Evolutionary conservation across 1,140 invertebrate genomes (phyloP), one percentile per base, ranked within the genome.

Genomic region (Drosophila lini): DNA sequence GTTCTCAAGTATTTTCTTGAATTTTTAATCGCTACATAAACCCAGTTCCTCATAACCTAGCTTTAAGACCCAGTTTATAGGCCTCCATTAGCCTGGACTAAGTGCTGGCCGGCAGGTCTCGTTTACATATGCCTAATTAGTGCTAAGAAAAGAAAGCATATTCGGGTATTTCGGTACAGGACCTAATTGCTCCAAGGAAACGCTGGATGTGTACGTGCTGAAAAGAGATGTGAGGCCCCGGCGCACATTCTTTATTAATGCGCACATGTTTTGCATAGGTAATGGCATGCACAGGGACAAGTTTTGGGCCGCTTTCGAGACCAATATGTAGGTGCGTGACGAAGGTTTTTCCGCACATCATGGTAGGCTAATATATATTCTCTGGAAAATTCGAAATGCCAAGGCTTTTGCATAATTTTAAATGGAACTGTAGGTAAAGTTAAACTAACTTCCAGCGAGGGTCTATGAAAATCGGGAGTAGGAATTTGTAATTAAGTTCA

Each of bases 201-300:
- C 45, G 19, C 55, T 52, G 34, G 15, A 19, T 31, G 40, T 47
- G 47, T 62, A 62, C 71, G 67, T 71, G 68, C 41, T 56, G 28
- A 19, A 31, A 34, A 4, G 11, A 32, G 42, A 47, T 69, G 68
- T 32, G 34, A 10, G 65, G 34, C 42, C 64, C 52, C 3, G 32
- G 28, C 40, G n/a, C 38, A 80, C 83, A 89, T 88, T 81, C 79
- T 70, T 89, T 89, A 88, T 88, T 88, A 89, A 89, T 88, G 83
- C 84, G 69, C 69, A 90, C 83, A 89, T 83, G 77, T 73, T 88
- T 88, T 84, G 83, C 83, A 88, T 88, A 78, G 79, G 65, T 78
- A 88, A 88, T 89, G 73, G 40, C 48, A 45, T 45, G 61, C 53
- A 42, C 38, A 13, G 55, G 62, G 34, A 57, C 48, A 77, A 64